Evolutionary conservation across 2,113 vertebrate genomes (phyloP).

Genomic region (Chionomys nivalis): DNA sequence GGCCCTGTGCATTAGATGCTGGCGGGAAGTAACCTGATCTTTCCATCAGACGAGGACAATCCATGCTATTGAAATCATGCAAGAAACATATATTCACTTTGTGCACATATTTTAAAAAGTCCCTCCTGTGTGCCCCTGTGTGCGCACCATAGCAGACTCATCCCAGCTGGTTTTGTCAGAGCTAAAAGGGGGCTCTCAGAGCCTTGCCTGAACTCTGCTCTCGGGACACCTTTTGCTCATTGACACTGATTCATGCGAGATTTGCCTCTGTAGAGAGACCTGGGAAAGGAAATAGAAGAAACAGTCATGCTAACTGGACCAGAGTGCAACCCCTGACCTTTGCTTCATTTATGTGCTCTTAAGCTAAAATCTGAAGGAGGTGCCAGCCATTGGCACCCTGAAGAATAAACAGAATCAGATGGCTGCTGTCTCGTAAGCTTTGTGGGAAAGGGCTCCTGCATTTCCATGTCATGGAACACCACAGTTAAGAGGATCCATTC

Average conservation of each 20-base stretch:
- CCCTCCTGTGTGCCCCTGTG: neutral
- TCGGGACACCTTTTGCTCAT: neutral
- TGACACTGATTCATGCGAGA: neutral
- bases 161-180: neutral
- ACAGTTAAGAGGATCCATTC: neutral
- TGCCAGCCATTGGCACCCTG: neutral
- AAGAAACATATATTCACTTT: neutral
- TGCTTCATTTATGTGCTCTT: slow-evolving; percentile 16
- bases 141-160: neutral
- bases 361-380: slow-evolving; percentile 19
- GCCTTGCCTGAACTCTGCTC: neutral
- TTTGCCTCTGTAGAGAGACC: neutral
- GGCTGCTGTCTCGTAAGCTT: slow-evolving; percentile 33
- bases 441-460: neutral
- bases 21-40: slow-evolving; percentile 67
- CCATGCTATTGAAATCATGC: slow-evolving; percentile 51
- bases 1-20: slow-evolving; percentile 68
- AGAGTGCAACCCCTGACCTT: slow-evolving; percentile 46
- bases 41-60: slow-evolving; percentile 53
- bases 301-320: slow-evolving; percentile 8
- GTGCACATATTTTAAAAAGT: neutral
- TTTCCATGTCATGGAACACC: neutral
- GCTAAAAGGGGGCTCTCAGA: neutral
- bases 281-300: neutral
- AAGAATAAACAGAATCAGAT: slow-evolving; percentile 51